These are phyloP conservation scores for Cettia cetti DNA, from an alignment of 2,113 vertebrate species.

Conservation along the genomic window DNA sequence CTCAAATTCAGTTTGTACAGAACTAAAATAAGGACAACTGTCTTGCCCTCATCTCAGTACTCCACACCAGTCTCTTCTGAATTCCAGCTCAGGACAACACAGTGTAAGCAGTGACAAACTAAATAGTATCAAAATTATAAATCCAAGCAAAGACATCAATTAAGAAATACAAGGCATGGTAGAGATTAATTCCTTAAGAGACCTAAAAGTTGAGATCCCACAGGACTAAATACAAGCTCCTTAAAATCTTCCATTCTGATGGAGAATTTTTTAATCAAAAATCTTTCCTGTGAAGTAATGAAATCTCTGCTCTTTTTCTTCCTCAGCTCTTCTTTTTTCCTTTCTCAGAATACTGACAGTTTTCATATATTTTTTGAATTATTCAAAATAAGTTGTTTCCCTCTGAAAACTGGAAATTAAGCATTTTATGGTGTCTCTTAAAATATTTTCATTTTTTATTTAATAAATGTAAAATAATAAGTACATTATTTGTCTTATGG, in stretches of 20 bases:
- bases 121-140: neutral
- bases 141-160: neutral
- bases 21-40: neutral
- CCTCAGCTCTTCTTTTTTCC: neutral
- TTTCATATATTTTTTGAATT: neutral
- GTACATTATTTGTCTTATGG: neutral
- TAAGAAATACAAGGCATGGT: neutral
- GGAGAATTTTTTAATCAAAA: neutral
- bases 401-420: neutral
- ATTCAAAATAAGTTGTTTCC: neutral
- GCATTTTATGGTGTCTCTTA: neutral
- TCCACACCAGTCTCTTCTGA: neutral
- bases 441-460: neutral
- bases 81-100: neutral
- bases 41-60: rapidly evolving
- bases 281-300: neutral
- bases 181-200: neutral
- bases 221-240: neutral
- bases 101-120: neutral
- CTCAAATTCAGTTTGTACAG: neutral
- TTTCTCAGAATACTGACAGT: neutral
- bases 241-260: neutral
- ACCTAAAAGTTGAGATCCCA: neutral
- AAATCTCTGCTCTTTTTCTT: neutral
- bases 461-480: neutral